These are phyloP conservation scores for Orthosia cruda DNA, from an alignment of 2,888 invertebrate species.

Conservation along the genomic window DNA sequence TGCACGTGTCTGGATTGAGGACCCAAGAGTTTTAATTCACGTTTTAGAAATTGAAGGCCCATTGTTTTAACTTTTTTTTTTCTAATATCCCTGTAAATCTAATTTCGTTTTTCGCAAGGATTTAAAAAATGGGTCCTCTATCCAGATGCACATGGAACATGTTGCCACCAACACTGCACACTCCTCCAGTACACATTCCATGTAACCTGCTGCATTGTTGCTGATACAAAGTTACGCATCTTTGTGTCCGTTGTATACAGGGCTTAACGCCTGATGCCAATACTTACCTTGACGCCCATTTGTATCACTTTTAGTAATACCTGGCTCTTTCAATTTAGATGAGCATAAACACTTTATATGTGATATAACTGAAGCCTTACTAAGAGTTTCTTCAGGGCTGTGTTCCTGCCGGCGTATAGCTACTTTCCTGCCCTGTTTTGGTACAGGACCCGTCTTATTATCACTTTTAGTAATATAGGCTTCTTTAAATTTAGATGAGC, in stretches of 20 bases:
- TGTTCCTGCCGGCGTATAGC: not conserved
- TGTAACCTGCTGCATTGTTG: not conserved
- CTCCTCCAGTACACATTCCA: not conserved
- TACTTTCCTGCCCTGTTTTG: not conserved
- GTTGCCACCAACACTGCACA: not conserved
- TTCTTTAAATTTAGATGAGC: not conserved
- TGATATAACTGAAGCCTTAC: not conserved
- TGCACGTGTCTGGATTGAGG: no score
- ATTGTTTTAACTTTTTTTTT: no score
- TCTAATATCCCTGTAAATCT: no score
- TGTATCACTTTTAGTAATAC: conserved; percentile 16
- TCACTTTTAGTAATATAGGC: conserved; percentile 15
- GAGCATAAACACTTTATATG: not conserved
- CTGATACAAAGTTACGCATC: not conserved
- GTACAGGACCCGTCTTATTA: no score
- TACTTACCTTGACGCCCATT: conserved; percentile 29
- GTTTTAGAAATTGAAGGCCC: no score
- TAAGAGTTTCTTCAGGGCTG: not conserved
- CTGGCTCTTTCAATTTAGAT: conserved; percentile 2
- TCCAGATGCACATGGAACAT: no score
- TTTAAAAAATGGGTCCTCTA: no score
- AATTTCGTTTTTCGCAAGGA: no score
- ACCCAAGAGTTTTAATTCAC: no score
- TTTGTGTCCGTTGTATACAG: not conserved
- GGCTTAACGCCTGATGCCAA: not conserved